Base-by-base conservation (phyloP, 2,888 invertebrate species). In the Petrolisthes cinctipes region DNA sequence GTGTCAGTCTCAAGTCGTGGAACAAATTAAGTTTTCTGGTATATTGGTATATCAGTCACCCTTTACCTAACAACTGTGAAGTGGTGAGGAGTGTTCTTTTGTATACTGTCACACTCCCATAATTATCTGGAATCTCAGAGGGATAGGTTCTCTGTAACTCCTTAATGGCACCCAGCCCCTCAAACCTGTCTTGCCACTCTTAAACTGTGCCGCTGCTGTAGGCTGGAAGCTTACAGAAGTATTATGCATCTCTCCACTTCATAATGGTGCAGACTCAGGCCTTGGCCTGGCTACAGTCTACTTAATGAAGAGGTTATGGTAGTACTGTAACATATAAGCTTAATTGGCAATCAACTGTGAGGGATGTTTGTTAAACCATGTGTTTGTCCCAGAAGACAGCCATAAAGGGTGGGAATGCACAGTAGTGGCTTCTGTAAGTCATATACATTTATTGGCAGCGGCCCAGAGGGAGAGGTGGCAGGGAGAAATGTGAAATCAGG, bases 211-310 rank as follows among this genome's bases (percentile, higher is more conserved):
- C 79, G 83, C 84, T 88, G 88, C 84, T 81, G 84, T 82, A 84
- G 88, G 88, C 88, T 88, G 88, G 83, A 88, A 88, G 75, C 84
- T 88, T 88, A 84, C 81, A 84, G 88, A 88, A 86, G 83, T 71
- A 71, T 71, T 71, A 71, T n/a, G 71, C 71, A 6, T 71, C 71
- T 17, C 71, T 71, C n/a, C 71, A 71, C 20, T n/a, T 71, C 6
- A 71, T 71, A 20, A 71, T 71, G 71, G 14, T 71, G 71, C 6
- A n/a, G 61, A 61, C 17, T 9, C 9, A 71, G 71, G 6, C 17
- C 71, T 20, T n/a, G 71, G n/a, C 71, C 20, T 71, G 71, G n/a
- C 14, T 17, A n/a, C 71, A 71, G 71, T n/a, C 20, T 71, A 71
- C 71, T 71, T 20, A 71, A 71, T 11, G 71, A n/a, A n/a, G 71